These are phyloP conservation scores for Ochropleura plecta DNA, from an alignment of 2,888 invertebrate genomes.

Conservation along the genomic window DNA sequence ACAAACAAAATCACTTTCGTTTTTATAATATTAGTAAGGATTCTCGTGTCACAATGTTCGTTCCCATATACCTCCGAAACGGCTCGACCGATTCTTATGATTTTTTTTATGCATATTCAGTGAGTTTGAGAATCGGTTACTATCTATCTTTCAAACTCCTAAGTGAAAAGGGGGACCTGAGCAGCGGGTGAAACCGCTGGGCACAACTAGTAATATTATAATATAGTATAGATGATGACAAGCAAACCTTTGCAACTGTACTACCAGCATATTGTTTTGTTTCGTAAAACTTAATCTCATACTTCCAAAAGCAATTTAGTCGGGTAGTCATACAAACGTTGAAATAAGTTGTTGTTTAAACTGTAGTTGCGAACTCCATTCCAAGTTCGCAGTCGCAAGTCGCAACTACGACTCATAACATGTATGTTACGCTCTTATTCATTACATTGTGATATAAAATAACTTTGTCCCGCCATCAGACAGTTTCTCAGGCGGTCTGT, in stretches of 20 bases:
- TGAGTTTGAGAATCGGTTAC: too few relatives aligned
- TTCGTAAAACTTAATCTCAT: background rate
- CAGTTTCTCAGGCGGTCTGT: constrained; percentile 44
- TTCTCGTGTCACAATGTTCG: too few relatives aligned
- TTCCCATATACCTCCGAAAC: too few relatives aligned
- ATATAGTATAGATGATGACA: too few relatives aligned
- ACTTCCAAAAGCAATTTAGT: constrained; percentile 28
- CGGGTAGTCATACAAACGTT: constrained; percentile 21
- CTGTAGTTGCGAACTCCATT: constrained; percentile 31
- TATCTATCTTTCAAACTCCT: too few relatives aligned
- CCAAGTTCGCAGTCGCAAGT: constrained; percentile 11
- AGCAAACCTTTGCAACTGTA: background rate
- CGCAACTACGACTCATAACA: constrained; percentile 19
- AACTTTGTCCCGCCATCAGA: constrained; percentile 31
- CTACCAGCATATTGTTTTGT: background rate
- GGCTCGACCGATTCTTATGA: too few relatives aligned
- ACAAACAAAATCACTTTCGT: too few relatives aligned
- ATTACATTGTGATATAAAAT: constrained; percentile 15
- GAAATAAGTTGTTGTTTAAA: constrained; percentile 40
- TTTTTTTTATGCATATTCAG: too few relatives aligned
- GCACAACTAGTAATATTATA: too few relatives aligned
- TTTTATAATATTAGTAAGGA: too few relatives aligned
- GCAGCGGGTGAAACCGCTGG: background rate
- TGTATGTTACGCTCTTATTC: constrained; percentile 11
- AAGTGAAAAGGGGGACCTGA: too few relatives aligned